These are phyloP conservation scores for Actias luna DNA, from an alignment of 2,888 invertebrate species.

Conservation along the genomic window DNA sequence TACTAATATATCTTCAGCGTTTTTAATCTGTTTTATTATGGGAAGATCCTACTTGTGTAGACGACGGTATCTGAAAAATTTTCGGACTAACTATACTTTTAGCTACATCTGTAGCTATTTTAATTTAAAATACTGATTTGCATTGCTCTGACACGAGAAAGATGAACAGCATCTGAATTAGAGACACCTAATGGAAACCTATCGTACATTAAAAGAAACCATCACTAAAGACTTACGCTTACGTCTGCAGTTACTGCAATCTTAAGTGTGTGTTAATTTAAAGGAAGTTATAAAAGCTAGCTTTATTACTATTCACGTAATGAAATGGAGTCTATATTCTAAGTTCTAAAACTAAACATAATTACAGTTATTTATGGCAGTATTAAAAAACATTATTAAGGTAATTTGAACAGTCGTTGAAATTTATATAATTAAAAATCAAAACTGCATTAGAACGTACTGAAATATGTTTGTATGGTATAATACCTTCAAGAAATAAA, in stretches of 20 bases:
- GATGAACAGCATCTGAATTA: neutral
- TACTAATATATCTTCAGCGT: neutral
- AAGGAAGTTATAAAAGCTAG: slow-evolving; percentile 1
- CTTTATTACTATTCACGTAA: neutral
- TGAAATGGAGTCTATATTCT: neutral
- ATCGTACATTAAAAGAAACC: neutral
- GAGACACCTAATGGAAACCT: neutral
- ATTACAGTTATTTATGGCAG: slow-evolving; percentile 1
- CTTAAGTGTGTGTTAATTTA: neutral
- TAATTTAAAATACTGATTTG: too few species aligned
- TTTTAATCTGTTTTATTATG: neutral
- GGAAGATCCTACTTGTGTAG: too few species aligned
- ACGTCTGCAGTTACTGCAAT: neutral
- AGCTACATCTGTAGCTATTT: too few species aligned
- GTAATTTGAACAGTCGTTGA: slow-evolving; percentile 15
- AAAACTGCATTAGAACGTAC: slow-evolving; percentile 12
- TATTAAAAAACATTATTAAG: slow-evolving; percentile 9
- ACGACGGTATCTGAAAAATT: too few species aligned
- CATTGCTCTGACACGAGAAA: too few species aligned
- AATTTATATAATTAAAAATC: slow-evolving; percentile 10
- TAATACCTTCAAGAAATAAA: slow-evolving; percentile 15
- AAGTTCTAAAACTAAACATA: neutral
- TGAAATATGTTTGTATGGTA: slow-evolving; percentile 48
- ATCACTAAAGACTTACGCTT: neutral
- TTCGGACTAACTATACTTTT: too few species aligned